Percentiles rank a stretch among this genome's conserved stretches.
Evolutionary conservation across 2,113 vertebrate species (phyloP).

Genomic region (Alosa alosa): DNA sequence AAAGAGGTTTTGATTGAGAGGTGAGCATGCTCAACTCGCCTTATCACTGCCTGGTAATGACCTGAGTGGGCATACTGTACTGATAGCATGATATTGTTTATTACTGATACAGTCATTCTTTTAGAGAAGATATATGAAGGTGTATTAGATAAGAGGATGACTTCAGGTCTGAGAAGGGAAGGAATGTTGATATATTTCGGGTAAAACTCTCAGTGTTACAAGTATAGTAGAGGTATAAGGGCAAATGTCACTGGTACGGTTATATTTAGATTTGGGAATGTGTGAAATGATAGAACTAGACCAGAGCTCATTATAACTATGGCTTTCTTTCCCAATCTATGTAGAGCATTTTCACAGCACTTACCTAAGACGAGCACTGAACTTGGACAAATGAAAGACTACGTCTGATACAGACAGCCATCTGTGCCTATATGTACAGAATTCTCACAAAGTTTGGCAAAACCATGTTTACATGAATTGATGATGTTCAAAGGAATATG

Average conservation of each 20-base stretch:
- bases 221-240: background rate
- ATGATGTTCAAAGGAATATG: background rate
- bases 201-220: background rate
- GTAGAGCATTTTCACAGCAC: background rate
- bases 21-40: constrained; percentile 10
- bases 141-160: background rate
- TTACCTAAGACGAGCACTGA: background rate
- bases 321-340: background rate
- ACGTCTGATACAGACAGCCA: background rate
- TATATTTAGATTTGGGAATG: background rate
- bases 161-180: background rate
- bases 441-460: background rate
- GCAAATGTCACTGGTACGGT: background rate
- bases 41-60: constrained; percentile 18
- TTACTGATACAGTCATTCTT: background rate
- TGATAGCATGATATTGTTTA: background rate
- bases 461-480: background rate
- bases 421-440: background rate
- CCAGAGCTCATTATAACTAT: background rate
- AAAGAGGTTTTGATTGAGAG: constrained; percentile 25
- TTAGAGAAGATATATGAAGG: background rate
- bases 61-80: background rate
- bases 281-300: background rate
- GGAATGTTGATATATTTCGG: background rate
- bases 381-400: background rate